Evolutionary conservation across 2,113 vertebrate genomes (phyloP), one percentile per base, ranked within the genome.

Genomic region (Corythaixoides concolor): DNA sequence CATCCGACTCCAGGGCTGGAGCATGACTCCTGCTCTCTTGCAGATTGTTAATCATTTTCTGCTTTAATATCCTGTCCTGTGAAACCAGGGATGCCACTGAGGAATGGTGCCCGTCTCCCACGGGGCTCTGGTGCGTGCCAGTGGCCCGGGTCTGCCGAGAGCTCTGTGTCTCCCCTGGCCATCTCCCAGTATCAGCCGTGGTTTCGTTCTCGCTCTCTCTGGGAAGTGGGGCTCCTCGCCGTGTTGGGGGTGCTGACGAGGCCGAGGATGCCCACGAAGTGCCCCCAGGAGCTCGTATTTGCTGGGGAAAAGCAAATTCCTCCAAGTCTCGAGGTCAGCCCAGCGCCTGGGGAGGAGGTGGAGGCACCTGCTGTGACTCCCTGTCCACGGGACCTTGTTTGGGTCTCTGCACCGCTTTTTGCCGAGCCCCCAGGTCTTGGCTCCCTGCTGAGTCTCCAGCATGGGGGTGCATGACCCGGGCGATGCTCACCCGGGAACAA

Each of bases 181-280:
- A 1, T 11, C 52, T 74, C 69, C 47, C 1, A 1, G 8, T 3
- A 15, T 15, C 17, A 0, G 0, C 13, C 66, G 6, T 26, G 5
- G 45, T 8, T 73, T 20, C 2, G 1, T 39, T 11, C 19, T 60
- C 28, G 37, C 16, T 7, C 30, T 20, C 59, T 53, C 45, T 0
- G 1, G 43, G 52, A 35, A 3, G 30, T 1, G n/a, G 4, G 4
- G 49, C 43, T 81, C 28, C 4, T 8, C 2, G 0, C 1, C 3
- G 8, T 23, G 63, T 7, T 1, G 1, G 43, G 35, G 64, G 6
- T 18, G 50, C 39, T 58, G 86, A 4, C 0, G 14, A 26, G 37
- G 45, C 37, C 2, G 8, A 53, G 52, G 66, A 22, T 30, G 26
- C 35, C 63, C 39, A 1, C 16, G 32, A 59, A 33, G 18, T 59